Evolutionary conservation across 2,113 vertebrate species (phyloP).

Genomic region (Garra rufa): DNA sequence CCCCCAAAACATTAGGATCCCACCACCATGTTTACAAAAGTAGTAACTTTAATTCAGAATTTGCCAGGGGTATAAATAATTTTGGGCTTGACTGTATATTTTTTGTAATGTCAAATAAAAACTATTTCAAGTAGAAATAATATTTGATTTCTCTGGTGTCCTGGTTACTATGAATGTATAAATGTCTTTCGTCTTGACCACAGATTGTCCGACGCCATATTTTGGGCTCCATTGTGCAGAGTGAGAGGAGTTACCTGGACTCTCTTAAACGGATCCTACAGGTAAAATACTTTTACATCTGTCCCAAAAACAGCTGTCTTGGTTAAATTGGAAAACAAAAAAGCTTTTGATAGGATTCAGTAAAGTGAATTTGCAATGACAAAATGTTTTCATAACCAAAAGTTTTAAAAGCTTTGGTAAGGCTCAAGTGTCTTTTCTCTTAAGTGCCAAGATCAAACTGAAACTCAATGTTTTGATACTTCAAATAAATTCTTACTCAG

Average conservation of each 20-base stretch:
- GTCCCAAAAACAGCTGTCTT: neutral
- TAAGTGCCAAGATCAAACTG: neutral
- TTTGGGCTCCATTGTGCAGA: slow-evolving; percentile 92
- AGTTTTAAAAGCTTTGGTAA: neutral
- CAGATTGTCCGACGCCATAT: slow-evolving; percentile 93
- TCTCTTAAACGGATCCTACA: slow-evolving; percentile 89
- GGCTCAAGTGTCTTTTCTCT: neutral
- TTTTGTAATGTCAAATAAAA: too few relatives aligned
- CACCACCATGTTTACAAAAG: too few relatives aligned
- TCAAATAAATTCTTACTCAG: neutral
- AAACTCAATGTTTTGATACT: neutral
- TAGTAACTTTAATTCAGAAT: too few relatives aligned
- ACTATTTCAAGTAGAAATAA: too few relatives aligned
- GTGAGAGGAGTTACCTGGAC: slow-evolving; percentile 89
- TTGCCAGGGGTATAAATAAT: too few relatives aligned
- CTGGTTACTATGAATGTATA: neutral
- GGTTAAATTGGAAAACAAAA: neutral
- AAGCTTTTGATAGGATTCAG: neutral
- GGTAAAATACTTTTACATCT: slow-evolving; percentile 67
- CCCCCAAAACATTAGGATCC: too few relatives aligned
- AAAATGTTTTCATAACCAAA: neutral
- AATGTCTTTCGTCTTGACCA: slow-evolving; percentile 49
- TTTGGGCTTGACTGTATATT: too few relatives aligned
- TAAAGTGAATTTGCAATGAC: neutral
- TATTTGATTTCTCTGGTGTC: slow-evolving; percentile 54